A percentile compares a stretch with the other conserved stretches of the same genome.
These are phyloP conservation scores for Acropternis orthonyx DNA, from an alignment of 2,797 vertebrate genomes.

Conservation along the genomic window DNA sequence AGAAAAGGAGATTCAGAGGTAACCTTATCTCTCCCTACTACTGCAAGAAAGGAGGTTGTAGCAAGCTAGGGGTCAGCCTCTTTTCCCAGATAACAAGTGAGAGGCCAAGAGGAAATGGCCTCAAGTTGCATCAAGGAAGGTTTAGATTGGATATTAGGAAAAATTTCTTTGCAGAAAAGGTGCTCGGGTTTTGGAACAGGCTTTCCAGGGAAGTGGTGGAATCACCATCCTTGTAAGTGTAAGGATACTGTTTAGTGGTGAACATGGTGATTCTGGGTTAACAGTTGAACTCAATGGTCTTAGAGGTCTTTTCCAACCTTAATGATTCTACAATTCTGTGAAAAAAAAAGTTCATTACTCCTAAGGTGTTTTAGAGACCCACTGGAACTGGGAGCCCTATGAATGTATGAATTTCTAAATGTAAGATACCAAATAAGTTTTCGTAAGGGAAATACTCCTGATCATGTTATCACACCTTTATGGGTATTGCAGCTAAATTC, in stretches of 20 bases:
- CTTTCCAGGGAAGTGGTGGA: neutral
- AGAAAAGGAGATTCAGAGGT: neutral
- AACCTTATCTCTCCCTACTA: rapidly evolving
- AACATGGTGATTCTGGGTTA: neutral
- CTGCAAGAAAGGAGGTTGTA: neutral
- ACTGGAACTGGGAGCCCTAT: neutral
- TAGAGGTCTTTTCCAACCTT: neutral
- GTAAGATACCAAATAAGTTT: neutral
- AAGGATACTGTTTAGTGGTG: neutral
- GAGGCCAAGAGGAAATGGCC: neutral
- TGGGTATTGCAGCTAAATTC: neutral
- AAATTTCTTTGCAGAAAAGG: neutral
- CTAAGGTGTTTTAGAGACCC: neutral
- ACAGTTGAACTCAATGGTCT: neutral
- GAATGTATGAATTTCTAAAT: neutral
- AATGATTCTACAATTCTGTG: neutral
- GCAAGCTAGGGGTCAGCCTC: neutral
- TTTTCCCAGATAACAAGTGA: neutral
- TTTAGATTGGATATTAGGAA: neutral
- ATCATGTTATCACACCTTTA: neutral
- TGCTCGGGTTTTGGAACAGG: neutral
- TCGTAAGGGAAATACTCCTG: neutral
- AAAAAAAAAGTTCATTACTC: neutral
- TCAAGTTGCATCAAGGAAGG: neutral
- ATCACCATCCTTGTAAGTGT: neutral